Evolutionary conservation across 2,888 invertebrate genomes (phyloP).

Genomic region (Galerucella nymphaeae): DNA sequence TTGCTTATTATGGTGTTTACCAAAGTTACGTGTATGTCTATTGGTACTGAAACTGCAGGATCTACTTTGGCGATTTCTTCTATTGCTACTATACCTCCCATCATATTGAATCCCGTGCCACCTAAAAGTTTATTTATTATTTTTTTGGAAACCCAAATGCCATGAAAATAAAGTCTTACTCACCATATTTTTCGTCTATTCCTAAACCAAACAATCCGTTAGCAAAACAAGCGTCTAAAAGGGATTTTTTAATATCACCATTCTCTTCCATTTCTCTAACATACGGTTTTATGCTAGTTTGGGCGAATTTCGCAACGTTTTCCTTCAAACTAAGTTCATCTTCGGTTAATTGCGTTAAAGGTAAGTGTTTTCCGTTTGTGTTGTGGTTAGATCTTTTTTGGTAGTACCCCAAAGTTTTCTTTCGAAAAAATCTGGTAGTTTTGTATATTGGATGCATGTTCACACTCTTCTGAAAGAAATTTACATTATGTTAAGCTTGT

Average conservation of each 20-base stretch:
- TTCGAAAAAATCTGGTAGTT: slow-evolving; percentile 4
- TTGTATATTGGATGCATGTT: neutral
- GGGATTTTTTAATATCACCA: slow-evolving; percentile 80
- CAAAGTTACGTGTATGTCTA: slow-evolving; percentile 96
- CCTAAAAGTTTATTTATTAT: slow-evolving; percentile 65
- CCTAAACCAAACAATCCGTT: slow-evolving; percentile 72
- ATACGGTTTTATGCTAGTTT: slow-evolving; percentile 87
- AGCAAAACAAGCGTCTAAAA: slow-evolving; percentile 85
- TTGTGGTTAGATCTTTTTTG: slow-evolving; percentile 8
- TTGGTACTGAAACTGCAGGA: slow-evolving; percentile 87
- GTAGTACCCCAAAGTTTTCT: neutral
- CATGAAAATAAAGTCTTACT: slow-evolving; percentile 66
- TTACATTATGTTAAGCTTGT: neutral
- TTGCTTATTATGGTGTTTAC: slow-evolving; percentile 87
- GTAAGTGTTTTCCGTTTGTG: neutral
- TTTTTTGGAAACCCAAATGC: no score
- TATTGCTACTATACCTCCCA: slow-evolving; percentile 88
- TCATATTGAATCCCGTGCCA: slow-evolving; percentile 90
- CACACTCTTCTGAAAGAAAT: neutral
- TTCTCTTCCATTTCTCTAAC: slow-evolving; percentile 94
- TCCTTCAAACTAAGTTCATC: slow-evolving; percentile 6
- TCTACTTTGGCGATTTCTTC: slow-evolving; percentile 96
- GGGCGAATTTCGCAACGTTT: slow-evolving; percentile 84
- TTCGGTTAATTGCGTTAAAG: slow-evolving; percentile 4
- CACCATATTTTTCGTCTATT: slow-evolving; percentile 71